Evolutionary conservation across 30 jellyfish, hydroid and myxozoan genomes (phyloP), one percentile per base, ranked within the genome.

Genomic region (Pseudorhiza aurosa): DNA sequence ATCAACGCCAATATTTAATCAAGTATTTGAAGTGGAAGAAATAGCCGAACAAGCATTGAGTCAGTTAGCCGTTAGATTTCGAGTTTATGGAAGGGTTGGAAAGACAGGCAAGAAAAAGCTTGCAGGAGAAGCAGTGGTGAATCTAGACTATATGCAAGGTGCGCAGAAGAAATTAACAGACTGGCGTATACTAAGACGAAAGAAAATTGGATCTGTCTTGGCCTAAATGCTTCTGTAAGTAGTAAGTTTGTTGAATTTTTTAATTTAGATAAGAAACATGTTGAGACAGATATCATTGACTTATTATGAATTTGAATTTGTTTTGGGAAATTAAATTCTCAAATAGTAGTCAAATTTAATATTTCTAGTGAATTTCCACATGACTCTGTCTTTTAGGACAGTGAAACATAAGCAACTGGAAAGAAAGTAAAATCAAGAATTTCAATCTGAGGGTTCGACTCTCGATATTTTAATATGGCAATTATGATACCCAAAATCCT

Each of bases 1-100:
- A 39, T 86, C 99, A 39, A 93, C 99, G 12, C 99, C 99, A 18
- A 82, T 93, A 0, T 93, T 93, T 69, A 93, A 93, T 67, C 97
- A 93, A 70, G 87, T 79, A 25, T 93, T 77, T 76, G 96, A 87
- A 19, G 83, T 93, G 4, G 97, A 93, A 24, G 90, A 93, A 17
- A 88, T 93, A 32, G 95, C 99, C 4, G 86, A 82, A 42, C 97
- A 93, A 47, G 96, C 99, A 15, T 60, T 93, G 53, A 30, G 80
- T 18, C 99, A 93, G 65, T 32, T 93, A n/a, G 94, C 96, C 1
- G 77, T 93, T 44, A 68, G 99, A 19, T 82, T 67, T 64, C 77
- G 99, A 21, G 92, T 93, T 40, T 93, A 93, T 77, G 99, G 99
- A 31, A 83, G 95, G 37, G 62, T 85, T 1, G 99, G 99, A 4